A percentile compares a stretch with the other conserved stretches of the same genome.
phyloP scores from a whole-genome alignment of 2,113 vertebrate species.

The Ibidorhyncha struthersii region DNA sequence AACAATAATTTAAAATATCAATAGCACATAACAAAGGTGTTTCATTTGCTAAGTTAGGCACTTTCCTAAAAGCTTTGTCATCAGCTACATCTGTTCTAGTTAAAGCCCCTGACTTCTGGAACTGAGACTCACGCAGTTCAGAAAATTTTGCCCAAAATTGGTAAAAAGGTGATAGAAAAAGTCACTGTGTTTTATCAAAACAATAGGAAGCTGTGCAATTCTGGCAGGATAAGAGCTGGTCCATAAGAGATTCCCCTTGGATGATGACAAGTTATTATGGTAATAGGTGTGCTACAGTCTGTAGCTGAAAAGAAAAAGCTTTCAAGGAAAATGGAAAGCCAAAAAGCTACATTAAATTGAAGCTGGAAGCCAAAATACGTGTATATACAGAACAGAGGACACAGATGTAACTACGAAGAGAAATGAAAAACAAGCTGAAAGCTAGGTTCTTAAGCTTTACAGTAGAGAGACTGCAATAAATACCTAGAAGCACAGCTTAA shows the following conservation, averaged over 20 bases:
- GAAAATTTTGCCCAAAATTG: background rate
- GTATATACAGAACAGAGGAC: background rate
- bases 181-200: background rate
- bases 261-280: background rate
- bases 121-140: background rate
- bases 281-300: background rate
- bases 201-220: background rate
- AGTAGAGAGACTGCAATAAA: background rate
- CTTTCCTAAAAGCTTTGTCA: background rate
- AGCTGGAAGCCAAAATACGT: background rate
- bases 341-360: background rate
- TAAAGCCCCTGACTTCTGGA: background rate
- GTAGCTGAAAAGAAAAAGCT: background rate
- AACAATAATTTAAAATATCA: background rate
- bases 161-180: background rate
- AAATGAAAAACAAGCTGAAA: background rate
- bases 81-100: background rate
- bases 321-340: background rate
- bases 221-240: background rate
- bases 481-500: background rate
- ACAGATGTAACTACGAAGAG: background rate
- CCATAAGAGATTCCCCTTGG: background rate
- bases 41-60: background rate
- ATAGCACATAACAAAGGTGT: background rate
- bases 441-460: background rate